A percentile compares a stretch with the other conserved stretches of the same genome.
phyloP scores from a whole-genome alignment of 2,888 invertebrate genomes.

The Yponomeuta malinellus region DNA sequence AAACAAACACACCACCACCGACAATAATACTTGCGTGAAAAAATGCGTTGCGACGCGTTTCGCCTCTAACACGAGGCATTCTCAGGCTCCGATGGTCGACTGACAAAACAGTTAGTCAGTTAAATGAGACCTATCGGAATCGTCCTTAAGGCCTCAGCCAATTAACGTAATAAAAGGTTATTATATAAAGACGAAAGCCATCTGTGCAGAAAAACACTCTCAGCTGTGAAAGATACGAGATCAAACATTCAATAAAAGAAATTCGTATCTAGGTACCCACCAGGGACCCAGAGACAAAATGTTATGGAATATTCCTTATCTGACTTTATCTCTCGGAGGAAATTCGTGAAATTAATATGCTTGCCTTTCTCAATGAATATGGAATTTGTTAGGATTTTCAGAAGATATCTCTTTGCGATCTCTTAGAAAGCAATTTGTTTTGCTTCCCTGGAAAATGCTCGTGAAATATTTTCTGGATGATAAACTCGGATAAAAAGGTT shows the following conservation, averaged over 20 bases:
- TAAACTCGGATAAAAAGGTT: no score
- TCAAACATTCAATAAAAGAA: conserved; percentile 9
- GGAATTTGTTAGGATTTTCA: neutral
- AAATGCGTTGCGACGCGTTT: no score
- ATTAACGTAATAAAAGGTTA: neutral
- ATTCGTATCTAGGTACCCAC: neutral
- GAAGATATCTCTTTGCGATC: no score
- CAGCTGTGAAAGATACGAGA: neutral
- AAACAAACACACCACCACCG: no score
- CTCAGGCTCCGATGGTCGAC: no score
- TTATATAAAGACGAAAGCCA: neutral
- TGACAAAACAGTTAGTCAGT: neutral
- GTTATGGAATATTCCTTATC: conserved; percentile 5
- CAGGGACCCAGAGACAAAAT: neutral
- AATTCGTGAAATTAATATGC: neutral
- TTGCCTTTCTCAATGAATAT: neutral
- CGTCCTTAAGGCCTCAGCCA: neutral
- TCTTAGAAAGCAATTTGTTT: no score
- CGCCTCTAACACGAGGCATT: no score
- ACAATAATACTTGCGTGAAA: no score
- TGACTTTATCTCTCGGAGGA: neutral
- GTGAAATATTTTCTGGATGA: no score
- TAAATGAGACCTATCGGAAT: neutral
- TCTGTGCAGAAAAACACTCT: neutral
- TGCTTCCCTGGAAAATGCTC: no score